A percentile compares a stretch with the other conserved stretches of the same genome.
phyloP scores from a whole-genome alignment of 1,140 invertebrate genomes.

The Ganaspis sp. region DNA sequence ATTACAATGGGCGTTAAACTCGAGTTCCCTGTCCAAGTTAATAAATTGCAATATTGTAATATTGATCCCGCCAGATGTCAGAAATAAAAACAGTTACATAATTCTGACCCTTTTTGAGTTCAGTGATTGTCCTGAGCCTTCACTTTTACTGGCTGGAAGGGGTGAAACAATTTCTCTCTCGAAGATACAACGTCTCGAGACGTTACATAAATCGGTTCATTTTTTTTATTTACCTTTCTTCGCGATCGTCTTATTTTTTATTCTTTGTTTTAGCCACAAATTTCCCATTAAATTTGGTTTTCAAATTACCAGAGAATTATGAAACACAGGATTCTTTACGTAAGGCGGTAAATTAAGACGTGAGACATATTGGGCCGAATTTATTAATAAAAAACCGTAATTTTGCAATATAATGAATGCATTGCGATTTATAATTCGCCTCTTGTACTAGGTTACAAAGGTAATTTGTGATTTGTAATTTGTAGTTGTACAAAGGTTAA shows the following conservation, averaged over 20 bases:
- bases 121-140: not conserved
- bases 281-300: not conserved
- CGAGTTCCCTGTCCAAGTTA: not conserved
- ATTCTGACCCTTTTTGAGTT: slow-evolving; percentile 3
- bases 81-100: not conserved
- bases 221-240: slow-evolving; percentile 9
- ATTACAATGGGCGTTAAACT: not conserved
- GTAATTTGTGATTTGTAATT: no score
- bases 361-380: not conserved
- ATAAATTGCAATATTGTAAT: not conserved
- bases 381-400: not conserved
- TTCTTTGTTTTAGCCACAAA: slow-evolving; percentile 5
- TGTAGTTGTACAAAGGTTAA: no score
- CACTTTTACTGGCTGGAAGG: not conserved
- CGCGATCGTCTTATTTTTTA: not conserved
- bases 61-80: not conserved
- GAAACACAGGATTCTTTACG: not conserved
- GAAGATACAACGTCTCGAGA: not conserved
- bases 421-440: not conserved
- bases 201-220: not conserved
- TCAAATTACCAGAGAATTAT: not conserved
- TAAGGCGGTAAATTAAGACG: not conserved
- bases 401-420: not conserved
- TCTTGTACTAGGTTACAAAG: no score
- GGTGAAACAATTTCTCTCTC: not conserved